Evolutionary conservation across 2,113 vertebrate genomes (phyloP), one percentile per base, ranked within the genome.

Genomic region (Ia io): DNA sequence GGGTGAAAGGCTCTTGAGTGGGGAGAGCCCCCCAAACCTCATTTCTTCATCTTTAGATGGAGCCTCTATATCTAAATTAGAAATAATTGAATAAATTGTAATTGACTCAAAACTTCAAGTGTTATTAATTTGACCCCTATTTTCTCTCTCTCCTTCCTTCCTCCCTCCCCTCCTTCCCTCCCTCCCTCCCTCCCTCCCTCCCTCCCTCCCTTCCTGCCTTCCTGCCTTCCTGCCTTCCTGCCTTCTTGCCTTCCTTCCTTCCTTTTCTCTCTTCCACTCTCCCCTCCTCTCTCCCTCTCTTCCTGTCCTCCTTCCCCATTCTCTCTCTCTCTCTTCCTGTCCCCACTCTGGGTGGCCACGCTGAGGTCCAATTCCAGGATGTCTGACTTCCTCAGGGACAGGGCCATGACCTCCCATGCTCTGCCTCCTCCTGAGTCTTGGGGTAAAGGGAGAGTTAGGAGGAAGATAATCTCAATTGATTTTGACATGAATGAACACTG

Each of bases 161-260:
- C 12, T 10, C 5, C 2, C 1, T 2, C 28, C 35, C 67, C 3
- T 47, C 6, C n/a, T 1, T 4, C 12, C 7, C 6, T 30, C 2
- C n/a, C 22, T 23, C n/a, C 20, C 32, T 9, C 5, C 1, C 59
- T n/a, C 12, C 17, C 28, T 9, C 4, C 18, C 10, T 18, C 22
- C 16, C 3, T 23, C 12, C 59, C 10, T 22, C 10, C 56, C 20
- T 23, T 10, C 56, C 53, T 56, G 9, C 53, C 53, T 22, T 22
- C 51, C 18, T 53, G 20, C 51, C 18, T 53, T 22, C 22, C 16
- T 59, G 6, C 56, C 56, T 25, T 25, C 22, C 18, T 25, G 7
- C 7, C 56, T 56, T 9, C 23, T 9, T 25, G 25, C 56, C 56
- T 56, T 56, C 53, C 53, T 9, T 56, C 53, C 53, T 56, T 56